Evolutionary conservation across 2,797 vertebrate genomes (phyloP), one percentile per base, ranked within the genome.

Genomic region (Allenopithecus nigroviridis): DNA sequence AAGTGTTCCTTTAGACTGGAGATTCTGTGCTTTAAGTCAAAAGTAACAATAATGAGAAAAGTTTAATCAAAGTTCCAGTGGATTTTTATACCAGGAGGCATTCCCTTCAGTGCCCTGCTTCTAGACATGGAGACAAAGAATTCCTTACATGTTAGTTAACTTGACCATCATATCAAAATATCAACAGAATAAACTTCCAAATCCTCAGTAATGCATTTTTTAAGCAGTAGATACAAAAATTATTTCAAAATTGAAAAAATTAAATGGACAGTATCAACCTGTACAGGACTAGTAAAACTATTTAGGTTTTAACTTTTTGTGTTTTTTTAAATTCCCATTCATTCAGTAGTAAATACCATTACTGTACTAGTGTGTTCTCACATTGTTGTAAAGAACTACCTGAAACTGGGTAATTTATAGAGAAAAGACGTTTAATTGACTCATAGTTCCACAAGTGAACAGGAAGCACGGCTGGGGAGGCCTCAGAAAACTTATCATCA

Each of bases 171-270:
- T 43, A 53, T 46, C 41, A 93, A 36, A 87, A 39, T 36, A 28
- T 11, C 24, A 70, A n/a, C 3, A 33, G 26, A 19, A 1, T 13
- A 30, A 68, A 24, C 16, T 76, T 95, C 50, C 55, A 64, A 33
- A 43, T 21, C 22, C 76, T 14, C 33, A 43, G 41, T 41, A 74
- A 21, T 28, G 21, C 39, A 64, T 41, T 78, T 92, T 39, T 41
- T 22, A 76, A 81, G 70, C 48, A 76, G 24, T 84, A 19, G 22
- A 39, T 36, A 41, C 30, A 80, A 84, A 84, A 81, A 86, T 72
- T 53, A 88, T 53, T 81, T 95, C 53, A 90, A 64, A 88, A 68
- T 50, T 88, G 5, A 64, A 89, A 78, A 50, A 70, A 59, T 19
- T 64, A 17, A 78, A 6, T 8, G 36, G 30, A 14, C 19, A 36